phyloP scores from a whole-genome alignment of 2,797 vertebrate genomes.

The Pristis pectinata region DNA sequence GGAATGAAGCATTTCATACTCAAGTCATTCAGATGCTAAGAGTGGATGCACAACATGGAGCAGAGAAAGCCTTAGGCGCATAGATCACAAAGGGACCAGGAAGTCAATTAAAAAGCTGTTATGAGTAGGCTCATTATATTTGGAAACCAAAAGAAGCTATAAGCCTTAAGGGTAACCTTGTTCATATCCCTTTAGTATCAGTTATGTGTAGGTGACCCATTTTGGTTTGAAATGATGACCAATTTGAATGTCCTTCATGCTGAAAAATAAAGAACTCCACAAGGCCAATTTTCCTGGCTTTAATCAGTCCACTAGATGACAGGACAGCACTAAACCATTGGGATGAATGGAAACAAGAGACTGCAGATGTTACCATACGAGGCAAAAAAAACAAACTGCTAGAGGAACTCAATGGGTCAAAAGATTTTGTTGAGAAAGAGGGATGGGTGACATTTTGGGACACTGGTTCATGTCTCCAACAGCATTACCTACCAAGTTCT shows the following conservation, averaged over 20 bases:
- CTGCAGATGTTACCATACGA: no score
- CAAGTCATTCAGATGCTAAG: neutral
- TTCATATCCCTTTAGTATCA: neutral
- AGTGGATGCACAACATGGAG: neutral
- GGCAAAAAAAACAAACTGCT: no score
- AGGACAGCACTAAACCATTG: neutral
- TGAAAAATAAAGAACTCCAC: neutral
- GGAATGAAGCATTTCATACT: neutral
- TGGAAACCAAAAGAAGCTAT: neutral
- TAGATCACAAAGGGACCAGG: neutral
- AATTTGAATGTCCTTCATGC: neutral
- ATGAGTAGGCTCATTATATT: neutral
- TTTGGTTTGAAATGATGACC: neutral
- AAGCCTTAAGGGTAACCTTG: neutral
- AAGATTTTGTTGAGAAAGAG: no score
- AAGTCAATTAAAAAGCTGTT: neutral
- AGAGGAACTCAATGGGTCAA: no score
- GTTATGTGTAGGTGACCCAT: neutral
- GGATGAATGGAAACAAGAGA: neutral
- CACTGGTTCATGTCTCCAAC: neutral
- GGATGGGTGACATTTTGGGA: neutral
- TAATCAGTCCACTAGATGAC: neutral
- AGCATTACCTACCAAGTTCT: neutral
- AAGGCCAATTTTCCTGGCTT: neutral
- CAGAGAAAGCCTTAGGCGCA: neutral